phyloP scores from a whole-genome alignment of 2,888 invertebrate species.

The Phengaris arion region DNA sequence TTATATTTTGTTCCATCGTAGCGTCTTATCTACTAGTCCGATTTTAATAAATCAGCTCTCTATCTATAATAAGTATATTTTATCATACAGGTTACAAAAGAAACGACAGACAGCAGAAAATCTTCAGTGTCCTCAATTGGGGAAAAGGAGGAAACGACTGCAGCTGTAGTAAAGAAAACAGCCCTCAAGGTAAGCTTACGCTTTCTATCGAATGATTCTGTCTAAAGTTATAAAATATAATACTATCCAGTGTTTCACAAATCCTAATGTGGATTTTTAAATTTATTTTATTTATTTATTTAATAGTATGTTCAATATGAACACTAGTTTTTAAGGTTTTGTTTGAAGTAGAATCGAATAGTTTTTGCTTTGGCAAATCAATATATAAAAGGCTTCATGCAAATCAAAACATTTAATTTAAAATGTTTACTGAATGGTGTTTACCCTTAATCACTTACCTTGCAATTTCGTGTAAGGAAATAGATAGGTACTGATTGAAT shows the following conservation, averaged over 20 bases:
- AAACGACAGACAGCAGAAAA: constrained; percentile 73
- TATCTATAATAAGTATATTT: neutral
- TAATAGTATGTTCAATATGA: neutral
- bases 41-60: too few relatives aligned
- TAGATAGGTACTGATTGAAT: constrained; percentile 20
- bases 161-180: constrained; percentile 59
- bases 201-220: neutral
- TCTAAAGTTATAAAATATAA: neutral
- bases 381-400: constrained; percentile 30
- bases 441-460: constrained; percentile 16
- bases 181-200: constrained; percentile 58
- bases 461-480: constrained; percentile 1
- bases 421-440: constrained; percentile 23
- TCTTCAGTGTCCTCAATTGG: constrained; percentile 66
- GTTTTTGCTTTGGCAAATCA: constrained; percentile 33
- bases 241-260: constrained; percentile 24
- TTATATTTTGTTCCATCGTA: too few relatives aligned
- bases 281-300: constrained; percentile 6
- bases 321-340: constrained; percentile 23
- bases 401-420: neutral
- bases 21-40: too few relatives aligned
- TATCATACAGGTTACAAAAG: constrained; percentile 61
- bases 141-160: constrained; percentile 63
- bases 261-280: neutral
- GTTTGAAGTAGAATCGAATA: constrained; percentile 31